Conservation (phyloP, 1,140 invertebrate species). For the Adoxophyes honmai region DNA sequence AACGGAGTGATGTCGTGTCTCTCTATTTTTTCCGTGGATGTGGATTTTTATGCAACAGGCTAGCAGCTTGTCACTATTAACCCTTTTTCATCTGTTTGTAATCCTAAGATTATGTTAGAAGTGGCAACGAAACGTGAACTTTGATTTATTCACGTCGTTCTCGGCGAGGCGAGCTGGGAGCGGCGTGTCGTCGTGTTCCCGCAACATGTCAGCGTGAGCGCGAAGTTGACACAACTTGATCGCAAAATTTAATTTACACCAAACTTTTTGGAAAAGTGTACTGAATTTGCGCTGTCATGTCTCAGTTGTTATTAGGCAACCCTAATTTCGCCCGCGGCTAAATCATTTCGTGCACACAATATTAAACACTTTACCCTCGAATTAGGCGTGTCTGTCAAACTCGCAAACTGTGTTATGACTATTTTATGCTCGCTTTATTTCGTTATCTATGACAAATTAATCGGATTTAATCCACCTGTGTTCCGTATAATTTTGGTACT, state of each 20-base stretch:
- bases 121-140: no score
- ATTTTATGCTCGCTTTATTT: slow-evolving; percentile 26
- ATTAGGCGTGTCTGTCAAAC: slow-evolving; percentile 37
- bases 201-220: slow-evolving; percentile 31
- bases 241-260: slow-evolving; percentile 43
- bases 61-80: no score
- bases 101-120: no score
- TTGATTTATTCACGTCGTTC: not conserved
- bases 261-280: slow-evolving; percentile 46
- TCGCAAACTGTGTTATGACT: slow-evolving; percentile 41
- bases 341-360: slow-evolving; percentile 46
- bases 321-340: slow-evolving; percentile 39
- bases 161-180: slow-evolving; percentile 23
- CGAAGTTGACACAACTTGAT: slow-evolving; percentile 41
- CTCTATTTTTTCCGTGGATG: no score
- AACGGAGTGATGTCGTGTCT: no score
- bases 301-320: slow-evolving; percentile 44
- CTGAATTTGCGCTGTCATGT: slow-evolving; percentile 43
- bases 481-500: not conserved
- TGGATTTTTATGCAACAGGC: no score
- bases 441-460: not conserved
- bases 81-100: no score
- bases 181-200: slow-evolving; percentile 25
- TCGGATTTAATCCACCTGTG: not conserved
- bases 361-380: slow-evolving; percentile 40